Base-by-base conservation (phyloP, 2,888 invertebrate genomes). In the Aelia acuminata region DNA sequence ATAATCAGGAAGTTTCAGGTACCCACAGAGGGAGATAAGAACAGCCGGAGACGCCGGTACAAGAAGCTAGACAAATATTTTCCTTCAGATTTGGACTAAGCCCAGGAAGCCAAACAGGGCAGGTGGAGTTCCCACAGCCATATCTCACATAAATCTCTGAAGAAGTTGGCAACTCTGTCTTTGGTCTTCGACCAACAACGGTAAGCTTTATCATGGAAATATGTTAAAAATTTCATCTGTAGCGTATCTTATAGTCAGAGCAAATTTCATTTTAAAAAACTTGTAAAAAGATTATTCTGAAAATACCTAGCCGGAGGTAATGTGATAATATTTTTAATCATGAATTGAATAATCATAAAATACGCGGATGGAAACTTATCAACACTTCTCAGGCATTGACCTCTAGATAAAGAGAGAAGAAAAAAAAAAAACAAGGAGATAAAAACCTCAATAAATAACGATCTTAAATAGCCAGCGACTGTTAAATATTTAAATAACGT, bases 11-110 rank as follows among this genome's bases (percentile, higher is more conserved):
- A 43, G 43, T 4, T 43, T 43, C 43, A 43, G 43, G 43, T 43
- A 43, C 43, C 43, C 43, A 43, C 43, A 43, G 7, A 50, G 4
- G 20, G 49, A 50, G 49, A 50, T 50, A 50, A 20, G 18, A 43
- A 43, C n/a, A 43, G 7, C 43, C 43, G 43, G 4, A 50, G 49
- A 20, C 5, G 8, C n/a, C 53, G 53, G 31, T 70, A 18, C 31
- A 18, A 70, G 63, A 70, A 70, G 63, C 35, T 70, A 70, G 63
- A 70, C 35, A 70, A 70, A 70, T 35, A 70, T 70, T 31, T 70
- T 18, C 63, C 35, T 70, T 70, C 31, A 70, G 63, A 70, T 70
- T 70, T 70, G 63, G 63, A 70, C n/a, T 35, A 70, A 70, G 31
- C 63, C 31, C 63, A 70, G 63, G 18, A 70, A 35, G 20, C 26